phyloP scores from a whole-genome alignment of 1,140 invertebrate genomes.

The Macrocentrus cingulum region DNA sequence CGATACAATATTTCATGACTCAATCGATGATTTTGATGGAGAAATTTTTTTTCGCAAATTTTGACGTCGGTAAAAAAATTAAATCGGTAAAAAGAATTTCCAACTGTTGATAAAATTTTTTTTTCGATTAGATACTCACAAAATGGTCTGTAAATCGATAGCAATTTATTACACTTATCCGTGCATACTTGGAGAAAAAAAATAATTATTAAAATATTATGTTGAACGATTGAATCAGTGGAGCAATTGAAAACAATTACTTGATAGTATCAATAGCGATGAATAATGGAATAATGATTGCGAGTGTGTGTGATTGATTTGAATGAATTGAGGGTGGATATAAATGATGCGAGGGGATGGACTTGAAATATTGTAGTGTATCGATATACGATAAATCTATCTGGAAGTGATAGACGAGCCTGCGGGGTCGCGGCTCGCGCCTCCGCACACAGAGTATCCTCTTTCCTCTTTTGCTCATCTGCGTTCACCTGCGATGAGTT shows the following conservation, averaged over 20 bases:
- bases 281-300: slow-evolving; percentile 17
- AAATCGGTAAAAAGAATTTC: too few relatives aligned
- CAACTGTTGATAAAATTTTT: too few relatives aligned
- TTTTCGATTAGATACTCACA: background rate
- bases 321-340: slow-evolving; percentile 33
- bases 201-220: too few relatives aligned
- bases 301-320: slow-evolving; percentile 28
- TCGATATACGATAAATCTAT: slow-evolving; percentile 51
- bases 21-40: too few relatives aligned
- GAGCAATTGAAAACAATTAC: slow-evolving; percentile 3
- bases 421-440: slow-evolving; percentile 20
- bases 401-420: slow-evolving; percentile 44
- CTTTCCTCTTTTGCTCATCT: slow-evolving; percentile 14
- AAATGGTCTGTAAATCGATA: background rate
- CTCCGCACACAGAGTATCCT: background rate
- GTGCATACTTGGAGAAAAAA: too few relatives aligned
- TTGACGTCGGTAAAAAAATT: too few relatives aligned
- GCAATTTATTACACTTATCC: background rate
- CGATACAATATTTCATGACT: too few relatives aligned
- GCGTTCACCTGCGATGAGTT: slow-evolving; percentile 27
- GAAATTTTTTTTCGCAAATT: too few relatives aligned
- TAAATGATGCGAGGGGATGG: slow-evolving; percentile 41
- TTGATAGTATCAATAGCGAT: background rate
- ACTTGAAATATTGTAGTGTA: slow-evolving; percentile 37
- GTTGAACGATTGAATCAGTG: background rate